phyloP scores from a whole-genome alignment of 64 coral and sea anemone genomes.

The Porites lutea region DNA sequence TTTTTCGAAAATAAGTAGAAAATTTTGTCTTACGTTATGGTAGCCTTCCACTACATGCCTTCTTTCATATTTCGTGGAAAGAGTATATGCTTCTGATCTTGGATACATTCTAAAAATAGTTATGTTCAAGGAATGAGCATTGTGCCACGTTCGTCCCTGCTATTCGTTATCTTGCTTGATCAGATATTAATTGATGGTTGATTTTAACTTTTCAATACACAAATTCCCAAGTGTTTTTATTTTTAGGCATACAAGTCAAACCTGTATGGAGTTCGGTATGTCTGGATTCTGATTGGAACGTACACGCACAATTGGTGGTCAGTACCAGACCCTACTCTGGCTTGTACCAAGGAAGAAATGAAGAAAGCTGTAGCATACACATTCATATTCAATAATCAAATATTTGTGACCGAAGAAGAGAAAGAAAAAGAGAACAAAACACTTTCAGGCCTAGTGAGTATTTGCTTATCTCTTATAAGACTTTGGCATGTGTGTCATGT shows the following conservation, averaged over 20 bases:
- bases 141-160: too few relatives aligned
- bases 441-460: constrained; percentile 83
- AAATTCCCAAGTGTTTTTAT: not conserved
- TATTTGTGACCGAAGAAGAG: constrained; percentile 76
- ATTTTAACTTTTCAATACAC: too few relatives aligned
- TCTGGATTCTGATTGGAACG: constrained; percentile 86
- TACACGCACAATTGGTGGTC: constrained; percentile 80
- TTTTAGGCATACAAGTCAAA: constrained; percentile 80
- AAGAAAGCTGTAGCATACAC: constrained; percentile 83
- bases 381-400: constrained; percentile 94
- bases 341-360: constrained; percentile 79
- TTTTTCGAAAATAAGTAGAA: not conserved
- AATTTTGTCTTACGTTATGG: not conserved
- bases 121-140: too few relatives aligned
- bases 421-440: constrained; percentile 49
- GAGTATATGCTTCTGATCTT: too few relatives aligned
- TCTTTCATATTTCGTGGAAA: not conserved
- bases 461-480: not conserved
- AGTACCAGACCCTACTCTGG: constrained; percentile 56
- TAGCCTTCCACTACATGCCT: not conserved
- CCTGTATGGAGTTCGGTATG: constrained; percentile 76
- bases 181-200: too few relatives aligned
- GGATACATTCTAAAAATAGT: too few relatives aligned
- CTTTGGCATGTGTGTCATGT: too few relatives aligned
- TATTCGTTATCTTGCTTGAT: too few relatives aligned